Evolutionary conservation across 2,888 invertebrate genomes (phyloP), one percentile per base, ranked within the genome.

Genomic region (Noctua fimbriata): DNA sequence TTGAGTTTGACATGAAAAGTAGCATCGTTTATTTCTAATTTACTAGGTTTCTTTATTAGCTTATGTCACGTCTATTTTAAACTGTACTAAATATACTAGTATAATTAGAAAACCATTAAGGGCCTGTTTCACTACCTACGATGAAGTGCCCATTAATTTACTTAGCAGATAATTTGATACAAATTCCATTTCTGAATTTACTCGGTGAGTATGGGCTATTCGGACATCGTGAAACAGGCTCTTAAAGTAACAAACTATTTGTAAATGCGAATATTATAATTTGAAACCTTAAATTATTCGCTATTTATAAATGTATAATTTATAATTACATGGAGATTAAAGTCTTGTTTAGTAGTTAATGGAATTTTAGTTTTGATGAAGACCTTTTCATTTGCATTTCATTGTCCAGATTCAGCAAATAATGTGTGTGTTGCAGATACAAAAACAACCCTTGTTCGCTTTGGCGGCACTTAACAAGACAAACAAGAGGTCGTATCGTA

Each of bases 401-500:
- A 58, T n/a, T 55, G 16, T 12, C 10, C 5, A 36, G 32, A 65
- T 65, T 12, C 21, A 36, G 32, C 4, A 36, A 65, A 65, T 63
- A 12, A 21, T 24, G 67, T 44, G 18, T 67, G 9, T 67, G 18
- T n/a, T 32, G 7, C 24, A 16, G 0, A 73, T 2, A 76, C 47
- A 60, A 47, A 69, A 76, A 47, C 69, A 69, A 69, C 49, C n/a
- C 36, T 36, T 55, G 21, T 67, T 70, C n/a, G 9, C 66, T 77
- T 80, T 79, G 63, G 47, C 28, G 71, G 65, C 58, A 73, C 63
- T 58, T 72, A 78, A 82, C 55, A 82, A 87, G 69, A 32, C 72
- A 72, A 58, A n/a, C 63, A 74, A 84, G 72, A 77, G 69, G 18
- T 65, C 47, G 63, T 78, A 74, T 78, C 73, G 79, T 76, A 88